These are phyloP conservation scores for Lophura swinhoii DNA, from an alignment of 2,797 vertebrate genomes.

Conservation along the genomic window DNA sequence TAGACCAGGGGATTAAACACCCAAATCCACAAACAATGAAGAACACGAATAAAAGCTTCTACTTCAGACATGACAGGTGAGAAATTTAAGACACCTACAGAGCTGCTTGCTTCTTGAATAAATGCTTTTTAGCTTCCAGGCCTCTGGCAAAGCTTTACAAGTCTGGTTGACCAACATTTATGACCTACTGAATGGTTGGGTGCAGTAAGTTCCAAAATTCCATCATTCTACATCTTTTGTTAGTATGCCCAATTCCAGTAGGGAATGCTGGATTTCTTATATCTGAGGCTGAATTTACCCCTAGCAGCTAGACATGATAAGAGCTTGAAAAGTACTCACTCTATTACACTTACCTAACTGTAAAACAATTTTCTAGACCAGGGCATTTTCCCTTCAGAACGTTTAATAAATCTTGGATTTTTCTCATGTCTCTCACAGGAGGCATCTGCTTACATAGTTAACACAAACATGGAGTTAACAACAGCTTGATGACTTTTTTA, in stretches of 20 bases:
- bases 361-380: not conserved
- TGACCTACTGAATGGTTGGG: not conserved
- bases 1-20: not conserved
- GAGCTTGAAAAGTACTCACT: not conserved
- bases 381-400: not conserved
- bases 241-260: accelerated
- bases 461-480: not conserved
- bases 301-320: not conserved
- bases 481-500: not conserved
- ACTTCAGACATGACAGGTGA: not conserved
- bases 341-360: not conserved
- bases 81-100: not conserved
- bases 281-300: not conserved
- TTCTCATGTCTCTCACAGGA: not conserved
- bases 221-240: not conserved
- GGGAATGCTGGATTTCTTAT: not conserved
- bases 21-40: not conserved
- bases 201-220: not conserved
- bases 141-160: not conserved
- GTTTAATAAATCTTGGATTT: not conserved
- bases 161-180: not conserved
- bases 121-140: not conserved
- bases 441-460: not conserved
- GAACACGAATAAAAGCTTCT: not conserved
- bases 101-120: not conserved